Evolutionary conservation across 92 coral and sea anemone species (phyloP), one percentile per base, ranked within the genome.

Genomic region (Phenganax marumi): DNA sequence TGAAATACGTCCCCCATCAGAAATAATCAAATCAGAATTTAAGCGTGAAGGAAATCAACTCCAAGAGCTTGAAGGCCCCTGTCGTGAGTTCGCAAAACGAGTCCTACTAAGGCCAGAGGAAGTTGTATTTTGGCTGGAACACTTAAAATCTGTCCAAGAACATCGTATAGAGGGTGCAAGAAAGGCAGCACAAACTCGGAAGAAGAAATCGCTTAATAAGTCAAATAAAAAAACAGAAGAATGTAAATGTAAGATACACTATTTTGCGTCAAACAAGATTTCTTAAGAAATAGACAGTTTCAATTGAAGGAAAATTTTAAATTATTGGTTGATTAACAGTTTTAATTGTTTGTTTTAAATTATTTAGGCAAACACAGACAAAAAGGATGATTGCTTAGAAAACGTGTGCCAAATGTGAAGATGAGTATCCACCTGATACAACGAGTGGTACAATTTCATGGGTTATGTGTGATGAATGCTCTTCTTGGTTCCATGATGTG

Each of bases 1-100:
- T 65, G 72, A 65, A 22, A 65, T 17, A 65, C 72, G 72, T 23
- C 72, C 72, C 12, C 72, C 33, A 9, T 65, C 72, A 14, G 72
- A 65, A 65, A 22, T 65, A 19, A 23, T 3, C 72, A 65, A 65
- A 23, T 65, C 72, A 14, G 72, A 65, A 65, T 65, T 65, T 23
- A 65, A 22, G 13, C 12, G 21, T 22, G 25, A 65, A 65, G 72
- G 72, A 19, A 17, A 33, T 17, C 12, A 33, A 16, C 43, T 33
- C 43, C 25, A 17, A 33, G 10, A 65, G 72, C n/a, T 17, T 17
- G 72, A 65, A 65, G 21, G 63, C 63, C 63, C 63, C 63, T 56
- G 21, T 56, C 21, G 21, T 13, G 63, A 14, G 16, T 56, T 56
- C 3, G 63, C 63, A 56, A 56, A 56, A 56, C 63, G 21, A 56